phyloP scores from a whole-genome alignment of 2,888 invertebrate species.

The Adelphocoris suturalis region DNA sequence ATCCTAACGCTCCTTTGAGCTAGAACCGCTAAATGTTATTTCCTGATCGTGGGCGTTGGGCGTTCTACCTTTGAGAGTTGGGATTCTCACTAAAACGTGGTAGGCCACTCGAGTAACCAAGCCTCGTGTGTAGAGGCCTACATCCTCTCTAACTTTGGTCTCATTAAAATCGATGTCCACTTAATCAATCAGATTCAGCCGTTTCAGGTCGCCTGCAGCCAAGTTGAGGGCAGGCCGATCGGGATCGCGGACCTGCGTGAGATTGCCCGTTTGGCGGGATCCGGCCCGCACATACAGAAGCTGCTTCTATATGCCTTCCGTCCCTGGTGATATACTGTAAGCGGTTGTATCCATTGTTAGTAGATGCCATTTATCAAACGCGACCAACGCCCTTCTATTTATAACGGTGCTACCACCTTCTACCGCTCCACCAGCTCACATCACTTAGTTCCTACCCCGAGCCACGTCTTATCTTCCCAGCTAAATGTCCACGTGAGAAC shows the following conservation, averaged over 20 bases:
- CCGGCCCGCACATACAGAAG: not conserved
- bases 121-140: not conserved
- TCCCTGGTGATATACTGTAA: slow-evolving; percentile 49
- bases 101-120: not conserved
- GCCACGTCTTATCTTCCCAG: slow-evolving; percentile 27
- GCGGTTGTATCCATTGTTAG: slow-evolving; percentile 58
- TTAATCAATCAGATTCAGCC: not conserved
- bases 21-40: too few species aligned
- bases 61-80: not conserved
- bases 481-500: not conserved
- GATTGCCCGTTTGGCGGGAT: not conserved
- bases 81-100: not conserved
- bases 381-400: slow-evolving; percentile 29
- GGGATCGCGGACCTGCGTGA: not conserved
- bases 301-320: slow-evolving; percentile 7
- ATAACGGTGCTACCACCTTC: slow-evolving; percentile 17
- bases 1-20: too few species aligned
- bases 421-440: slow-evolving; percentile 17
- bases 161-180: not conserved
- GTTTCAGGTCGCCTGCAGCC: not conserved
- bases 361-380: slow-evolving; percentile 55
- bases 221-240: not conserved
- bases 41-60: too few species aligned
- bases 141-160: not conserved
- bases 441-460: not conserved